These are phyloP conservation scores for Isaurus tuberculatus DNA, from an alignment of 92 coral and sea anemone genomes.

Conservation along the genomic window DNA sequence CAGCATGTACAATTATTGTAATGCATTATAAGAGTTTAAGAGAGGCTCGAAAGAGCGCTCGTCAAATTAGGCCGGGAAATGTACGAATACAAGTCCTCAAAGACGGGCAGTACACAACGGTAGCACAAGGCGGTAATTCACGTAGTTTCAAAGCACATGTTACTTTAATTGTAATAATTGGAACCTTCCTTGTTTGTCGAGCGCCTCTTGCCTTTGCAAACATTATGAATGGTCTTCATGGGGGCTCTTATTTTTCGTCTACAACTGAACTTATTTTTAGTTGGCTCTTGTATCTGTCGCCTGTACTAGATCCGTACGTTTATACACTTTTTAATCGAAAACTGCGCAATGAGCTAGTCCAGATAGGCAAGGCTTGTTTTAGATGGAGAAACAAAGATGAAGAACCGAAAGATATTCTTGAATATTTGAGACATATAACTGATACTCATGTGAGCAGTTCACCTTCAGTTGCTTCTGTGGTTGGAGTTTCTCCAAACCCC, in stretches of 20 bases:
- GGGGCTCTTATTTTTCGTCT: slow-evolving; percentile 64
- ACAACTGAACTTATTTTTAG: slow-evolving; percentile 53
- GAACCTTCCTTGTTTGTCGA: slow-evolving; percentile 71
- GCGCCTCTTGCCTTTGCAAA: slow-evolving; percentile 67
- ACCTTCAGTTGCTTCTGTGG: slow-evolving; percentile 15
- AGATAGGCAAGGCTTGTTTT: slow-evolving; percentile 36
- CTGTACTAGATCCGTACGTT: slow-evolving; percentile 63
- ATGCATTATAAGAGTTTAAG: slow-evolving; percentile 85
- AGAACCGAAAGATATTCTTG: slow-evolving; percentile 87
- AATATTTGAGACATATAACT: slow-evolving; percentile 75
- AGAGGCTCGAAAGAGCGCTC: slow-evolving; percentile 81
- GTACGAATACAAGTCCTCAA: slow-evolving; percentile 68
- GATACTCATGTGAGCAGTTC: slow-evolving; percentile 48
- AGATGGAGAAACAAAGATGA: slow-evolving; percentile 50
- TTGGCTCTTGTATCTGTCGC: slow-evolving; percentile 63
- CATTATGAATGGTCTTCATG: slow-evolving; percentile 59
- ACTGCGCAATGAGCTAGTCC: slow-evolving; percentile 75
- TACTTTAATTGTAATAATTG: slow-evolving; percentile 67
- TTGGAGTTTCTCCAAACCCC: background rate
- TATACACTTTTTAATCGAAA: slow-evolving; percentile 76
- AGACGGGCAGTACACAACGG: slow-evolving; percentile 81
- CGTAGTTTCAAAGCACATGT: slow-evolving; percentile 62
- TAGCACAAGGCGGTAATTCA: slow-evolving; percentile 53
- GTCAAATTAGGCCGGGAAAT: slow-evolving; percentile 84
- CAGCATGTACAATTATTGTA: slow-evolving; percentile 60